Evolutionary conservation across 2,113 vertebrate species (phyloP), one percentile per base, ranked within the genome.

Genomic region (Hipposideros armiger): DNA sequence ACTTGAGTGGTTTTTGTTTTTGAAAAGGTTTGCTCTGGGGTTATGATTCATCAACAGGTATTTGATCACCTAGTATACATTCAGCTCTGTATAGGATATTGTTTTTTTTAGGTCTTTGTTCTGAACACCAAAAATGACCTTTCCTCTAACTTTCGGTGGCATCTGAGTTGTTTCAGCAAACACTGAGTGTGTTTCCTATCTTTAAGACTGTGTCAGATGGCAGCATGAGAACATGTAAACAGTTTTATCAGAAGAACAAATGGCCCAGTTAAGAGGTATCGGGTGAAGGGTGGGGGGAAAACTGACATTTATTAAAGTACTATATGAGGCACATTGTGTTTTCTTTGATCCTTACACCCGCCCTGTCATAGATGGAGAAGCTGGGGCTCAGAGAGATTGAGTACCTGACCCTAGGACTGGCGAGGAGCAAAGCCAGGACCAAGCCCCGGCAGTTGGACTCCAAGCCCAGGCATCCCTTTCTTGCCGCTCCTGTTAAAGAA

Each of bases 21-120:
- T 87, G 36, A 92, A 81, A 84, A 64, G 69, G 4, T 88, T 87
- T 60, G 52, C 40, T n/a, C 30, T 58, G 76, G 82, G 81, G 60
- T 77, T 60, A 90, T 85, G 90, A 85, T 92, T 96, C 83, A 85
- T 86, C 87, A 20, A 8, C 45, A 90, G 50, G 36, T 81, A 56
- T 78, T 91, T 72, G 77, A 60, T 72, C 94, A 54, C 72, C 42
- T 56, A 14, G 30, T 42, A 69, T 24, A 20, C 62, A 70, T 9
- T 50, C n/a, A 66, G 3, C 52, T 72, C 30, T 52, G 14, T 52
- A 17, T 28, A n/a, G 24, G 52, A 10, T 62, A 17, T n/a, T 90
- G 42, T 73, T 95, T 80, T 52, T 28, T 73, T 26, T 24, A 16
- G 50, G 40, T n/a, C 11, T 52, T 50, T 56, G 82, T 85, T 87